phyloP scores from a whole-genome alignment of 1,140 invertebrate species.

The Araneus ventricosus region DNA sequence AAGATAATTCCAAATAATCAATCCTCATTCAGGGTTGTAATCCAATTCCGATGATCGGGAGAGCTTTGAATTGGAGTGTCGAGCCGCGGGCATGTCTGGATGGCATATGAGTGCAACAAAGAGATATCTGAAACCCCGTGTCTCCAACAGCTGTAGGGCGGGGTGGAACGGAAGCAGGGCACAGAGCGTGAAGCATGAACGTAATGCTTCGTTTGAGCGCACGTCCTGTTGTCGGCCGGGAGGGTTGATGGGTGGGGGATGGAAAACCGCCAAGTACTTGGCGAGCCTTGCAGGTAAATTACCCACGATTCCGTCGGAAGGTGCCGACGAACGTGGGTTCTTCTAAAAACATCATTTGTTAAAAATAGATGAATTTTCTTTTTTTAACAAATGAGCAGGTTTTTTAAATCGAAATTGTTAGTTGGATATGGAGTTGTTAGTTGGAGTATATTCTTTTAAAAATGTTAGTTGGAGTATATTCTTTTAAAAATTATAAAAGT shows the following conservation, averaged over 20 bases:
- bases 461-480: no score
- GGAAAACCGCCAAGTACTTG: slow-evolving; percentile 35
- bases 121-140: background rate
- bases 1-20: background rate
- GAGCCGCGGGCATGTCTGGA: slow-evolving; percentile 6
- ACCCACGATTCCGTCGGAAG: background rate
- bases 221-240: slow-evolving; percentile 52
- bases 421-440: background rate
- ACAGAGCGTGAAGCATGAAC: slow-evolving; percentile 61
- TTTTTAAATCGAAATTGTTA: background rate
- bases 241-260: no score
- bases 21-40: slow-evolving; percentile 48
- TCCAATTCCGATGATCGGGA: slow-evolving; percentile 34
- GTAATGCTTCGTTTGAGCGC: slow-evolving; percentile 67
- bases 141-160: slow-evolving; percentile 47
- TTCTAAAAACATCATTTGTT: no score
- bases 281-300: slow-evolving; percentile 30
- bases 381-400: background rate
- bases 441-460: no score
- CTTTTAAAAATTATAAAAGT: no score
- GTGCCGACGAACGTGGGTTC: background rate
- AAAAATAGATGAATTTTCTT: no score
- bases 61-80: background rate
- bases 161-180: slow-evolving; percentile 60
- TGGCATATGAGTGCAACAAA: slow-evolving; percentile 29